Evolutionary conservation across 2,113 vertebrate species (phyloP), one percentile per base, ranked within the genome.

Genomic region (Murina feae): DNA sequence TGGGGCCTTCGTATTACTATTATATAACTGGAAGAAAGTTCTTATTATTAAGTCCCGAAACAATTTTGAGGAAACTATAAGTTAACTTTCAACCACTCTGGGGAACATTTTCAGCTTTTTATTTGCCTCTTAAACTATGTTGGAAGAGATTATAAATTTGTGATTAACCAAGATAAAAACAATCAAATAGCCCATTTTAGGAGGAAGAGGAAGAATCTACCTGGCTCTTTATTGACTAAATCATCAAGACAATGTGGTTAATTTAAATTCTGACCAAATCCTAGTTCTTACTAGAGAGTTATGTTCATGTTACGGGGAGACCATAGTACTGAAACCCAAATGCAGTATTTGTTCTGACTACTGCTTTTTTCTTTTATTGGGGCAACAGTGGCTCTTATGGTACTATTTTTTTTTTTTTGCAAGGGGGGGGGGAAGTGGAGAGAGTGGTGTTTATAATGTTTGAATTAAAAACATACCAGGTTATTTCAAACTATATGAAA

Each of bases 401-500:
- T 49, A 69, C 21, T 78, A 51, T 79, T 28, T 13, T 1, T 9
- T n/a, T n/a, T n/a, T n/a, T n/a, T n/a, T n/a, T n/a, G n/a, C n/a
- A n/a, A n/a, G n/a, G 9, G 5, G 12, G n/a, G 25, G 25, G 5
- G 6, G 42, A 4, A 5, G 30, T 16, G 35, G 5, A 18, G 35
- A 6, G 23, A 6, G 25, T 17, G n/a, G 32, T 85, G 42, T 92
- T 92, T 86, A 60, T n/a, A 84, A 89, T n/a, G 20, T 49, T 60
- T n/a, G 63, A 88, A 85, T 89, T 91, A 75, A 95, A 86, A 95
- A 53, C 39, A 88, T 17, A 85, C 12, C 9, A 14, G 6, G 74
- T 55, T 96, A 83, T 89, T 88, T 95, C 55, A 47, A 95, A 89
- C 39, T 39, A 35, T 30, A 44, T 18, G 85, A 74, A 82, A 47